Base-by-base conservation (phyloP, 1,140 invertebrate species). In the Diabrotica virgifera region DNA sequence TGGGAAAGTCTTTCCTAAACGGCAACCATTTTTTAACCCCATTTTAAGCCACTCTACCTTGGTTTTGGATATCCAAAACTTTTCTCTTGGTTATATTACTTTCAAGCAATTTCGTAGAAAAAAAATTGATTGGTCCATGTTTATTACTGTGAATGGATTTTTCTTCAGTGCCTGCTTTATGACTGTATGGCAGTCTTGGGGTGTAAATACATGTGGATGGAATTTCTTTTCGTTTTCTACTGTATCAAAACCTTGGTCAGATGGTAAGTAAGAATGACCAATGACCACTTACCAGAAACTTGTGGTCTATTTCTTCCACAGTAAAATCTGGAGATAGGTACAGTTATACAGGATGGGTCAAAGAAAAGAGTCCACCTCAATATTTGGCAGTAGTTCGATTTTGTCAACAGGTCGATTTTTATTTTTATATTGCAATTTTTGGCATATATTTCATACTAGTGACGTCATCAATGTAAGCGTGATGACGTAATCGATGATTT, bases 191-290 rank as follows among this genome's bases (percentile, higher is more conserved):
- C 69, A 70, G 40, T 70, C 38, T 14, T 53, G 2, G 52, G 66
- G 64, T 52, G 69, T 37, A 63, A 52, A 70, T 9, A 69, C 58
- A 46, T 66, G 5, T 61, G 12, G 11, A 40, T 38, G 52, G 38
- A 63, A 63, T 63, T 66, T 71, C 51, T 64, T 64, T 40, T 60
- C 24, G 64, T 67, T 67, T 60, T 69, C 66, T 14, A 63, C 53
- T 13, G 68, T 7, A 12, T 66, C 62, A 52, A 70, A 70, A 57
- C 66, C 62, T 62, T 62, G 65, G 40, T 70, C 63, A 60, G 62
- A 70, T n/a, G 68, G 65, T 62, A 67, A 51, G 38, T 64, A 70
- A 35, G 63, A n/a, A n/a, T n/a, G n/a, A n/a, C n/a, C n/a, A 64
- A 51, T 65, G 68, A 12, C 68, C 70, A 38, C 62, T 65, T 10